Evolutionary conservation across 2,797 vertebrate species (phyloP), one percentile per base, ranked within the genome.

Genomic region (Microctenopoma stevenorrisi): DNA sequence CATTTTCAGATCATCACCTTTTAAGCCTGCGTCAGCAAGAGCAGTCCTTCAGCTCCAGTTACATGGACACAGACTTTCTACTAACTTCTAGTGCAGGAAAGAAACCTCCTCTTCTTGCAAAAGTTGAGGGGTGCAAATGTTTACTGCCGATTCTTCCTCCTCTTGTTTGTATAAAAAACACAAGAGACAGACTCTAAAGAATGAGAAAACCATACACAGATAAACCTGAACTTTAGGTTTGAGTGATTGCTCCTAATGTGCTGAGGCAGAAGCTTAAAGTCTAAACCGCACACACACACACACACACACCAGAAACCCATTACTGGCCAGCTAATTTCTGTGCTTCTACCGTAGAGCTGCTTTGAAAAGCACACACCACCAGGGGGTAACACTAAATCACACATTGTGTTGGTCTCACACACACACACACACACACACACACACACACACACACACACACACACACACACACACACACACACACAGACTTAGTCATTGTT

Each of bases 381-480:
- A 8, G 51, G 58, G 62, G 72, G 82, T 44, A 26, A 51, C 37
- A 44, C 26, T 76, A 78, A 86, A 80, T 82, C 68, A 77, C 35
- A 59, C 47, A 13, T 42, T 61, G 60, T 47, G 33, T 47, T 30
- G 26, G 51, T n/a, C n/a, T n/a, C n/a, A 18, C 18, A 1, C 18
- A 18, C 18, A 18, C 18, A 18, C 18, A 18, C 18, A 18, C 18
- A 18, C 18, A 18, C 18, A 18, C 18, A 46, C 63, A 59, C 55
- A 52, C 30, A 37, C 35, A 18, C 18, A 1, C 18, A 18, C 18
- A 18, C 18, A 18, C 18, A 18, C 18, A 18, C 18, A 18, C 18
- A 18, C 18, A 18, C 18, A 46, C 63, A 59, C 55, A 52, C 30
- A 37, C 35, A 37, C 43, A 55, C 38, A 33, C 51, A 46, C 72